Evolutionary conservation across 92 coral and sea anemone species (phyloP).

Genomic region (Actinernus sp.): DNA sequence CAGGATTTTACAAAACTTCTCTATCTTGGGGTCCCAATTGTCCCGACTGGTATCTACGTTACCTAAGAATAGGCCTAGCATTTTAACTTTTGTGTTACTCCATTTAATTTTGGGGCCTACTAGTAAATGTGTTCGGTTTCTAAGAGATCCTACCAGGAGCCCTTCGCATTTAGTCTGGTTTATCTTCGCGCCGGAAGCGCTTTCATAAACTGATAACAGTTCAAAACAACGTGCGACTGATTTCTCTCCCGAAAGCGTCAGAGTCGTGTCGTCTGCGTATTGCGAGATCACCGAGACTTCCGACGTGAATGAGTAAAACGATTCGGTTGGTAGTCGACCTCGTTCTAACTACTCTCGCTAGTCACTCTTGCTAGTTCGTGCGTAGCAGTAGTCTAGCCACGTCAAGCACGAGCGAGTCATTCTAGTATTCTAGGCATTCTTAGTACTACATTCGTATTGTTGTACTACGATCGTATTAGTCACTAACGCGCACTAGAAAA

Average conservation of each 20-base stretch:
- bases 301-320: too few relatives aligned
- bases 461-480: too few relatives aligned
- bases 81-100: neutral
- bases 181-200: constrained; percentile 3
- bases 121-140: neutral
- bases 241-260: neutral
- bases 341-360: too few relatives aligned
- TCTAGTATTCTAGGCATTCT: too few relatives aligned
- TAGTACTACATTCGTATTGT: too few relatives aligned
- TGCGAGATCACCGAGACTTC: neutral
- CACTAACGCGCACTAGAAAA: too few relatives aligned
- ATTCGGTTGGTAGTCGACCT: too few relatives aligned
- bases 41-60: neutral
- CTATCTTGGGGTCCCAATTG: neutral
- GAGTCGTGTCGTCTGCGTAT: constrained; percentile 20
- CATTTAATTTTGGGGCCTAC: neutral
- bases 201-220: neutral
- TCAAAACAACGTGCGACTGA: neutral
- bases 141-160: neutral
- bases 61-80: neutral
- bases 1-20: neutral
- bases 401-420: too few relatives aligned
- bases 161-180: constrained; percentile 16
- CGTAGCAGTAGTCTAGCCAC: too few relatives aligned
- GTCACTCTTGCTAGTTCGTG: too few relatives aligned